Base-by-base conservation (phyloP, 2,888 invertebrate species). In the Hydrotaea cyrtoneurina region DNA sequence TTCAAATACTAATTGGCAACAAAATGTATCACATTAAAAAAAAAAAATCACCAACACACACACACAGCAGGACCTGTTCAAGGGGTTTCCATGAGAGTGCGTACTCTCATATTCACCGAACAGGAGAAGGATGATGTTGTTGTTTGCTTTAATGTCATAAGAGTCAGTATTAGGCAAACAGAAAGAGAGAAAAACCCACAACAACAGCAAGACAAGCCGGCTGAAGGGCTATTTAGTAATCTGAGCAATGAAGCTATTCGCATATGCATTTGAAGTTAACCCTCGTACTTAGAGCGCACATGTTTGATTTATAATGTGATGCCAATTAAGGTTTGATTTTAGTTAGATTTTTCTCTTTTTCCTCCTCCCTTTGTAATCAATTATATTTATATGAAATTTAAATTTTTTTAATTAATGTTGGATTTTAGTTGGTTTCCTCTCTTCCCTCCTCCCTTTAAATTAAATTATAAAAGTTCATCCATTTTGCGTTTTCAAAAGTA, bases 11-110 rank as follows among this genome's bases (percentile, higher is more conserved):
- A 85, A 85, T 85, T 85, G 81, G 82, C 76, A 13, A 74, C 36
- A 85, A 77, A 82, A 85, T 55, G 79, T 76, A 82, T 85, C 85
- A 85, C 78, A 79, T 84, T 39, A 43, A 64, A 23, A 13, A 74
- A 39, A 55, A 1, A 26, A 59, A 26, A 59, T 26, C n/a, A n/a
- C n/a, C n/a, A n/a, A n/a, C n/a, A 31, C 31, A 2, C 31, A 7
- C 31, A 36, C 39, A 23, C 21, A 11, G 57, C 19, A 62, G 26
- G n/a, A 15, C 13, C n/a, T 50, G 21, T 21, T 17, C 55, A 53
- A 53, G 53, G 2, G 5, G 19, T 55, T 53, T 2, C 21, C 19
- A 17, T n/a, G 55, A 55, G 17, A 21, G 21, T 10, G 1, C n/a
- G n/a, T n/a, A n/a, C n/a, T n/a, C 62, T 62, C 62, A 62, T 62